Base-by-base conservation (phyloP, 2,888 invertebrate species). In the Gonocerus acuteangulatus region DNA sequence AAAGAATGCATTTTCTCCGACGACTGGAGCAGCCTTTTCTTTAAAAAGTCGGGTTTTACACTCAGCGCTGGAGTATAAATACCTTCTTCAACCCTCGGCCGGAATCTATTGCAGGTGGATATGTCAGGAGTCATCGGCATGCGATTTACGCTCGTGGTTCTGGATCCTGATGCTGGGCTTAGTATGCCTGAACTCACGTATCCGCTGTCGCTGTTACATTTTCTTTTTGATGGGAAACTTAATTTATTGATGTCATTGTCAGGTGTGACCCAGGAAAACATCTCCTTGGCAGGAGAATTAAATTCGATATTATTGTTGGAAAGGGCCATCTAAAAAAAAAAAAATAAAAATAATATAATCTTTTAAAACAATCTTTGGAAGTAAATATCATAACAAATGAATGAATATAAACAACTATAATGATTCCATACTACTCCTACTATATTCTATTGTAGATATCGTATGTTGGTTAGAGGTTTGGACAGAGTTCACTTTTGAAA, bases 131-230 rank as follows among this genome's bases (percentile, higher is more conserved):
- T 57, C 11, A 13, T 23, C 15, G 21, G 23, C 6, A 42, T 27
- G 15, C 39, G 36, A 23, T 19, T 7, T 7, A 15, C 11, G 13
- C 16, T 16, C 2, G 15, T 19, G 13, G 32, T 47, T 47, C 45
- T 57, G 11, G 15, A 42, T 42, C 18, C 57, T 36, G 57, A 57
- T 7, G 57, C 57, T 15, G 57, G 57, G 15, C 54, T 54, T 1
- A 51, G 56, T 15, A 32, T 11, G 32, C 39, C 15, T 9, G 39
- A 39, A 27, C 61, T 63, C 16, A 27, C 48, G 45, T 63, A 65
- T 22, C 65, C 65, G 42, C 61, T 61, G 54, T 65, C 65, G 9
- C 62, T 62, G 36, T 62, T 27, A 57, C 57, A 61, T 48, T 62
- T 62, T 22, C 65, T 48, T 49, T 62, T 62, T 1, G 44, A 18